A percentile compares a stretch with the other conserved stretches of the same genome.
phyloP scores from a whole-genome alignment of 1,140 invertebrate species.

The Metopolophium dirhodum region DNA sequence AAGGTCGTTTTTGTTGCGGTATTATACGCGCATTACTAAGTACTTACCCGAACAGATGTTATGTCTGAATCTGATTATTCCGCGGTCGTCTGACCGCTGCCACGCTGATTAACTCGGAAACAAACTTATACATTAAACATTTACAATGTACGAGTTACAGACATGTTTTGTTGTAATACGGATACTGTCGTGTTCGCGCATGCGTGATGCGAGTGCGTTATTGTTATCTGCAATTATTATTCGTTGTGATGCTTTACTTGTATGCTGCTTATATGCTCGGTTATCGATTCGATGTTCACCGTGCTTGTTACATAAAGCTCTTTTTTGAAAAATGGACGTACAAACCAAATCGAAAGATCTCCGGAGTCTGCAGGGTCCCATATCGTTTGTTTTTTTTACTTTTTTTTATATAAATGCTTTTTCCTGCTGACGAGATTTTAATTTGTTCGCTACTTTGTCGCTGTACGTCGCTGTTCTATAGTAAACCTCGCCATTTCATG shows the following conservation, averaged over 20 bases:
- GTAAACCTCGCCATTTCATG: not conserved
- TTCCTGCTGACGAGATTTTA: not conserved
- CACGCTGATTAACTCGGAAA: not conserved
- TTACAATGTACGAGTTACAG: not conserved
- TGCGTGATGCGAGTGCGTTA: not conserved
- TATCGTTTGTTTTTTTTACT: not conserved
- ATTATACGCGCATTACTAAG: not conserved
- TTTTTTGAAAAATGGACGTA: not conserved
- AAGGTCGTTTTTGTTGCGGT: not conserved
- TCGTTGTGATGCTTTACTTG: not conserved
- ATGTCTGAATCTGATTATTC: not conserved
- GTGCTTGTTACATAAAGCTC: not conserved
- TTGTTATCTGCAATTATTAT: slow-evolving; percentile 21
- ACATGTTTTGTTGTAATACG: not conserved
- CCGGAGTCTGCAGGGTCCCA: not conserved
- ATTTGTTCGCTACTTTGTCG: not conserved
- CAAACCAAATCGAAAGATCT: not conserved
- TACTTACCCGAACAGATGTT: not conserved
- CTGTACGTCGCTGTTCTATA: not conserved
- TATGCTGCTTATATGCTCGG: not conserved
- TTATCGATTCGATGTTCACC: not conserved
- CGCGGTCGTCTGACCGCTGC: slow-evolving; percentile 1
- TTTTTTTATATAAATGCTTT: not conserved
- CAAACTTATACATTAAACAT: not conserved
- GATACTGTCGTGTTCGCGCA: not conserved